These are phyloP conservation scores for Channallabes apus DNA, from an alignment of 2,797 vertebrate genomes.

Conservation along the genomic window DNA sequence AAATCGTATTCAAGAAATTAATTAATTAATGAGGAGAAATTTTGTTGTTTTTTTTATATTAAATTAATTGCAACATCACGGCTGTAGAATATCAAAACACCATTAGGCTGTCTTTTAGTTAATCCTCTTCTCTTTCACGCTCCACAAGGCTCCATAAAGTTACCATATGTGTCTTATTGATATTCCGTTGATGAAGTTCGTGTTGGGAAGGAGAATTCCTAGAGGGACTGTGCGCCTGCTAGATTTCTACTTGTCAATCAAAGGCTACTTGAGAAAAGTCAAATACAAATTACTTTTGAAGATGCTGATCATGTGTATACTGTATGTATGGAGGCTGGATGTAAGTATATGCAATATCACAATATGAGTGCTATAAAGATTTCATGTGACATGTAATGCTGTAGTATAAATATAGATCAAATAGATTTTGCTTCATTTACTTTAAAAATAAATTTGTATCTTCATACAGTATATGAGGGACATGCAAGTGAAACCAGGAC, in stretches of 20 bases:
- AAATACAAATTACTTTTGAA: conserved; percentile 38
- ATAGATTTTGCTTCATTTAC: neutral
- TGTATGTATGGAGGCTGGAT: neutral
- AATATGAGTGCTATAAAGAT: too few species aligned
- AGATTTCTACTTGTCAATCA: conserved; percentile 51
- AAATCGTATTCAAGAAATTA: neutral
- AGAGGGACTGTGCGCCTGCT: conserved; percentile 32
- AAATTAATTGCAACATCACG: neutral
- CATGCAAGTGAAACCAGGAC: too few species aligned
- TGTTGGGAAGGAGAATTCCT: conserved; percentile 36
- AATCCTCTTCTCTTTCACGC: neutral
- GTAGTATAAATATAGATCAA: neutral
- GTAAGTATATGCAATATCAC: neutral
- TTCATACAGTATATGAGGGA: neutral
- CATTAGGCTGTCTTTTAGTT: neutral
- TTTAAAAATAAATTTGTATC: neutral
- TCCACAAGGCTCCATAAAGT: conserved; percentile 15
- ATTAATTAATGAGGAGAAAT: neutral
- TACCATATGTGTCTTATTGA: conserved; percentile 42
- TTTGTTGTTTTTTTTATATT: neutral
- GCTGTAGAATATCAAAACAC: neutral
- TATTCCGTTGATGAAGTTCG: conserved; percentile 46
- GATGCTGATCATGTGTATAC: conserved; percentile 38
- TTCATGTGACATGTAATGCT: neutral
- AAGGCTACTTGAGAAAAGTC: conserved; percentile 29